Evolutionary conservation across 2,113 vertebrate species (phyloP).

Genomic region (Catagonus wagneri): DNA sequence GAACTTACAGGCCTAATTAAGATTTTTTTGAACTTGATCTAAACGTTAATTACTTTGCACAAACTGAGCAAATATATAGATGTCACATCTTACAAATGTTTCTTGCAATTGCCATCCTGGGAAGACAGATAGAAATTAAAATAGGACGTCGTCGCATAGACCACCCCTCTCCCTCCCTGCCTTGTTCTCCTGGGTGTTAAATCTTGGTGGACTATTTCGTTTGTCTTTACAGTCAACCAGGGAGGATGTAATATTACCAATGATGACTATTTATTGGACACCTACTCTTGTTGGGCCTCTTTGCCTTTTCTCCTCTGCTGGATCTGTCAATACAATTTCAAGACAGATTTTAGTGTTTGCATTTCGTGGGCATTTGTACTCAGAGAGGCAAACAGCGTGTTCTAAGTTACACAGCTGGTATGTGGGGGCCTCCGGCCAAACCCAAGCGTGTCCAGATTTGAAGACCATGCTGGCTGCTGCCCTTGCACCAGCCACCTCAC

Average conservation of each 20-base stretch:
- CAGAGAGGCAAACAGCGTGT: background rate
- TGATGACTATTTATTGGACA: background rate
- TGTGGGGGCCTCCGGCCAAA: accelerated
- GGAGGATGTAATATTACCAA: background rate
- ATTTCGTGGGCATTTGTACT: background rate
- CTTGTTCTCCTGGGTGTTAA: background rate
- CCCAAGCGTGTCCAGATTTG: accelerated
- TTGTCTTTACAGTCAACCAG: background rate
- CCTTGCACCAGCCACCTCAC: accelerated
- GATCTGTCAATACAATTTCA: slow-evolving; percentile 24
- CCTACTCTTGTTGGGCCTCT: too few species aligned
- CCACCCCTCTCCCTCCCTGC: accelerated
- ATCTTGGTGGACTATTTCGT: background rate
- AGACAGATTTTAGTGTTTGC: background rate
- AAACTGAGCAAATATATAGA: slow-evolving; percentile 52
- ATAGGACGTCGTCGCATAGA: background rate
- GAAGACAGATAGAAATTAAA: slow-evolving; percentile 42
- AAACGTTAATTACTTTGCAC: slow-evolving; percentile 59
- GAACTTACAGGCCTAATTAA: slow-evolving; percentile 54
- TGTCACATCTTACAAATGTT: background rate
- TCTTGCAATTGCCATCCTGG: background rate
- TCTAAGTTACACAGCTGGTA: background rate
- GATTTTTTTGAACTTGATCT: slow-evolving; percentile 69
- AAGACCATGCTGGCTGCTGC: accelerated
- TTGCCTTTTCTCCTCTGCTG: background rate